These are phyloP conservation scores for Oxyruncus cristatus DNA, from an alignment of 2,113 vertebrate species.

Conservation along the genomic window DNA sequence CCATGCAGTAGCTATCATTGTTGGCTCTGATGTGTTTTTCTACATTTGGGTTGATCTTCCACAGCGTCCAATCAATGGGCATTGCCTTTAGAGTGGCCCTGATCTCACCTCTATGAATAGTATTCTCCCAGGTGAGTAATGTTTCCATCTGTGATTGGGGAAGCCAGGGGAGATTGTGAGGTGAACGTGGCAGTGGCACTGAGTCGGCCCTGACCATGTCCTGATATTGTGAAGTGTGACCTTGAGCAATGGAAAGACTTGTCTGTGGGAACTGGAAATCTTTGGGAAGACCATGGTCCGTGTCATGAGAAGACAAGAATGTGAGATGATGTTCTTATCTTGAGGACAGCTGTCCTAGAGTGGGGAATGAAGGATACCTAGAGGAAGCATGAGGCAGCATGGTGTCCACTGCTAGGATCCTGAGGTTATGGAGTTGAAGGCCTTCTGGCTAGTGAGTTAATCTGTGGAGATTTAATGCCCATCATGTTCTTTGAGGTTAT, in stretches of 20 bases:
- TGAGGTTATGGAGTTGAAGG: background rate
- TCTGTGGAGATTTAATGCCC: background rate
- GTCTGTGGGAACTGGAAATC: background rate
- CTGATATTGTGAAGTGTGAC: background rate
- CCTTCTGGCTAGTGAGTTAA: background rate
- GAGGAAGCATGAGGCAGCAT: background rate
- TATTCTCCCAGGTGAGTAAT: background rate
- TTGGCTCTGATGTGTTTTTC: background rate
- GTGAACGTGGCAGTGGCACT: background rate
- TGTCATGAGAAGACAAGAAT: too few relatives aligned
- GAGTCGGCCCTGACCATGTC: background rate
- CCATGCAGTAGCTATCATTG: background rate
- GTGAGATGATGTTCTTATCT: background rate
- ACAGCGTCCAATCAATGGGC: background rate
- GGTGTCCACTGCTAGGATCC: too few relatives aligned
- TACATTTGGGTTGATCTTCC: background rate
- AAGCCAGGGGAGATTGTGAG: background rate
- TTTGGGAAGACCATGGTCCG: background rate
- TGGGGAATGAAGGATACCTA: background rate
- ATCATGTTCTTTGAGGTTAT: background rate
- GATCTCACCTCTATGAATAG: background rate
- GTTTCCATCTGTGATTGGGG: background rate
- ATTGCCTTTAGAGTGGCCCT: background rate
- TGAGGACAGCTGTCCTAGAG: background rate
- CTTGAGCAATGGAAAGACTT: background rate